Evolutionary conservation across 2,797 vertebrate species (phyloP).

Genomic region (Crenuchus spilurus): DNA sequence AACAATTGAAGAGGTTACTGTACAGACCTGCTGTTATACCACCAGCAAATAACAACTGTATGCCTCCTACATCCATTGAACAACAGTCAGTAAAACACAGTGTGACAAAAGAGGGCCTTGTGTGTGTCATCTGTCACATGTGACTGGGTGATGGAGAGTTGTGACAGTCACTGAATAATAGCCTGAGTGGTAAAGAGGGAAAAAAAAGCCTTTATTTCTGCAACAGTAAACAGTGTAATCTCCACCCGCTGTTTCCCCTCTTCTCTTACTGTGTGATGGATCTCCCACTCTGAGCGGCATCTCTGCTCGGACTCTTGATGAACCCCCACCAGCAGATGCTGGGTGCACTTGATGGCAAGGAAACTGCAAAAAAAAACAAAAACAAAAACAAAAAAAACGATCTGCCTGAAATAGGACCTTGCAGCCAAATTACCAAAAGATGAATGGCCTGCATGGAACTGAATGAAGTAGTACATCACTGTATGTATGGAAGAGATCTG

Average conservation of each 20-base stretch:
- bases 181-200: conserved; percentile 35
- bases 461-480: too few relatives aligned
- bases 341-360: not conserved
- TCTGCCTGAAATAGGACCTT: not conserved
- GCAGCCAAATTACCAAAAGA: not conserved
- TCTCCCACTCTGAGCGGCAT: conserved; percentile 24
- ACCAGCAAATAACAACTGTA: not conserved
- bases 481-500: too few relatives aligned
- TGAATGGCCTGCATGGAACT: not conserved
- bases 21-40: not conserved
- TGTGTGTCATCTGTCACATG: conserved; percentile 21
- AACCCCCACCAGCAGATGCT: conserved; percentile 14
- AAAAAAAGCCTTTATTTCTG: conserved; percentile 40
- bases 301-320: conserved; percentile 10
- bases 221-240: conserved; percentile 50
- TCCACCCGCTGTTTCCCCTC: conserved; percentile 31
- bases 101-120: not conserved
- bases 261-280: conserved; percentile 36
- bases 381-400: too few relatives aligned
- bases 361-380: not conserved
- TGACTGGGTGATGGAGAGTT: conserved; percentile 46
- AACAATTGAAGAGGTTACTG: not conserved
- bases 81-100: not conserved
- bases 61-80: conserved; percentile 7
- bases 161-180: conserved; percentile 51